These are phyloP conservation scores for Cnemophilus loriae DNA, from an alignment of 2,113 vertebrate species.

Conservation along the genomic window DNA sequence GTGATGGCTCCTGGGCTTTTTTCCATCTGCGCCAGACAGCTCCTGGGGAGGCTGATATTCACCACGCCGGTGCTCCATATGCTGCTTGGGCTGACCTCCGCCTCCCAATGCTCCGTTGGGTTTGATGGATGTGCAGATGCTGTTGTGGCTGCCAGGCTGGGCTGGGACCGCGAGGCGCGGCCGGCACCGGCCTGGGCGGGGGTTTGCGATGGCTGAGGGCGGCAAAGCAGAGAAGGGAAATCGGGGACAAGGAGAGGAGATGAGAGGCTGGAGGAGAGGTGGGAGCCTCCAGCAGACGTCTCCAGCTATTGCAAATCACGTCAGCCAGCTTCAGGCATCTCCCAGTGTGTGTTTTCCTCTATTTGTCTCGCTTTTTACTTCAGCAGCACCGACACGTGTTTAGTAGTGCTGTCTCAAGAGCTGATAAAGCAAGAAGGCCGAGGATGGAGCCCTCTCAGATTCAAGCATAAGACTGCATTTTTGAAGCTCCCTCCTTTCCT, in stretches of 20 bases:
- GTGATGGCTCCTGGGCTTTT: constrained; percentile 28
- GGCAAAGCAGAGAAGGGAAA: neutral
- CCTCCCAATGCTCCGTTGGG: neutral
- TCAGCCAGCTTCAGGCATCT: neutral
- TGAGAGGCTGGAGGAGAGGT: neutral
- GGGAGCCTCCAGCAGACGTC: neutral
- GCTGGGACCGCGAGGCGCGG: neutral
- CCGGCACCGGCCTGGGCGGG: neutral
- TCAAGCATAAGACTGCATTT: neutral
- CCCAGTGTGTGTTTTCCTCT: neutral
- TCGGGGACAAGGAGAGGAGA: neutral
- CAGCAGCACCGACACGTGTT: accelerated
- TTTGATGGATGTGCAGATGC: neutral
- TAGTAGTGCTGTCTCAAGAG: neutral
- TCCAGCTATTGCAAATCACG: neutral
- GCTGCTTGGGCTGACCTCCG: neutral
- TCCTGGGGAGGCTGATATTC: neutral
- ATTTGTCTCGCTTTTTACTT: neutral
- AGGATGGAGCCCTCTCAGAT: neutral
- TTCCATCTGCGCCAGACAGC: constrained; percentile 34
- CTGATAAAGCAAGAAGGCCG: neutral
- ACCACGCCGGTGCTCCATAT: neutral
- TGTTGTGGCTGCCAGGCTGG: neutral
- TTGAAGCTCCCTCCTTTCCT: neutral
- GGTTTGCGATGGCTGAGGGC: neutral